Conservation (phyloP, 2,113 vertebrate genomes). For the Tragelaphus buxtoni region DNA sequence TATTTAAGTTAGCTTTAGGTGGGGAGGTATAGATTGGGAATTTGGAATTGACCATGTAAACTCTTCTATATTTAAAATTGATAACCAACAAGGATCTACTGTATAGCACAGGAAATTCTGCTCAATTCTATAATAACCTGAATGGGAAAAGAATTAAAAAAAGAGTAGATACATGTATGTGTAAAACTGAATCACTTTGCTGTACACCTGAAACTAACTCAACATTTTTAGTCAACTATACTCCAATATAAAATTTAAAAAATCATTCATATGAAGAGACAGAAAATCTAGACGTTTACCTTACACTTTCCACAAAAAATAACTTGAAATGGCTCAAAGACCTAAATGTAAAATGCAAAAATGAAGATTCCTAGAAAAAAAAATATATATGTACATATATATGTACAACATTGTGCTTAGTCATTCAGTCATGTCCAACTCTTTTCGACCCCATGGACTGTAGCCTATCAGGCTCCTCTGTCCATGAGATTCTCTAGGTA, state of each 20-base stretch:
- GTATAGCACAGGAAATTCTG: neutral
- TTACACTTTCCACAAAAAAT: neutral
- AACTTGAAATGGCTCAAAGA: neutral
- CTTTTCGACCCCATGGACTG: neutral
- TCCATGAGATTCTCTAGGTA: neutral
- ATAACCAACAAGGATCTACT: neutral
- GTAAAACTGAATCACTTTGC: neutral
- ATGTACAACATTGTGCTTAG: neutral
- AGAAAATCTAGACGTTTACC: neutral
- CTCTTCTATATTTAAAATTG: neutral
- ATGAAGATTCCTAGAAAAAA: neutral
- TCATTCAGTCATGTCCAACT: neutral
- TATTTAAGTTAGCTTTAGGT: neutral
- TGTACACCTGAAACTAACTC: neutral
- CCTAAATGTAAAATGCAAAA: neutral
- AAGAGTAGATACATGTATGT: neutral
- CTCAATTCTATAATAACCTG: neutral
- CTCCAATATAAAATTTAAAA: neutral
- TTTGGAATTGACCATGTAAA: neutral
- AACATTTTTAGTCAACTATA: neutral
- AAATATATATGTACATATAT: neutral
- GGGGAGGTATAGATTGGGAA: neutral
- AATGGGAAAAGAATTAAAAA: neutral
- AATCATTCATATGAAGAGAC: neutral
- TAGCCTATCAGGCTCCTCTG: neutral